Evolutionary conservation across 2,888 invertebrate genomes (phyloP), one percentile per base, ranked within the genome.

Genomic region (Tiliacea aurago): DNA sequence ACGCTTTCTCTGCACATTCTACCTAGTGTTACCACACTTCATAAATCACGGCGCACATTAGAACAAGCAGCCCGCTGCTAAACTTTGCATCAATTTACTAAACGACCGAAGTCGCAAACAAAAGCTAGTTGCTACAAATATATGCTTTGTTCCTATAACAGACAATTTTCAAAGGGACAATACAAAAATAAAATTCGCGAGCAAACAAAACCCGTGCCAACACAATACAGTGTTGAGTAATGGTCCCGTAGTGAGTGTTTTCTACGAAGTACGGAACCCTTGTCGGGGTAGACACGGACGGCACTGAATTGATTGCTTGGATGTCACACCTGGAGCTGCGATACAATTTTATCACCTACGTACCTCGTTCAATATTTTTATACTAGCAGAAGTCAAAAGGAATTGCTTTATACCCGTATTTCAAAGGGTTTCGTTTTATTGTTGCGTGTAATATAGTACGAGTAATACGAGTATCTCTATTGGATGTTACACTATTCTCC

Each of bases 221-320:
- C 81, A 86, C 87, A 86, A 87, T 84, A 84, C 82, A 83, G 78
- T 81, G 87, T 87, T 87, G 87, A 87, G 84, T 87, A 87, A 87
- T 87, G 87, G 86, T 81, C 84, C 78, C 79, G 71, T 59, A 78
- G 87, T 78, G 87, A 85, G 78, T 84, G 87, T 84, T 86, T 76
- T 66, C 78, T 84, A 64, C 75, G 78, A 66, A 74, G 70, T 67
- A 76, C 76, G 75, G 83, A 71, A 63, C 76, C 78, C 63, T 61
- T 74, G 76, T 76, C 72, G 72, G 58, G 55, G 71, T 37, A 79
- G 76, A 84, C 81, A 71, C 63, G 74, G 78, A 74, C 76, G 70
- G 69, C 37, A 64, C 73, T 70, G 80, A 86, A 86, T 86, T 85
- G 87, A 86, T 86, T 81, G 80, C 85, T 70, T 80, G 59, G 71